phyloP scores from a whole-genome alignment of 2,888 invertebrate species.

The Platypus cylindrus region DNA sequence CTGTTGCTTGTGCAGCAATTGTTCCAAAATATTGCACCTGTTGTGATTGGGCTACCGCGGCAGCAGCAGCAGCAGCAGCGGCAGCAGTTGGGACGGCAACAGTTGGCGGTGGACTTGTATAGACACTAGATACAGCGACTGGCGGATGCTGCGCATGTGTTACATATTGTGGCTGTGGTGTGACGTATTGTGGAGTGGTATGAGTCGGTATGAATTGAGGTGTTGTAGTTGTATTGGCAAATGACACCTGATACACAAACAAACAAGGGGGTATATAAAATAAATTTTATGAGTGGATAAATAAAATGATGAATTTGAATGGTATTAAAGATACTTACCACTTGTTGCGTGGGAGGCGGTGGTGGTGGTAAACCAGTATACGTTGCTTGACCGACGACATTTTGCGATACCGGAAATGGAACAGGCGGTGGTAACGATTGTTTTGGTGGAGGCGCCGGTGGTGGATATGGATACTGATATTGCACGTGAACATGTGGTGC shows the following conservation, averaged over 20 bases:
- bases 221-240: constrained; percentile 10
- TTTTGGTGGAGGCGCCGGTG: constrained; percentile 14
- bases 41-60: constrained; percentile 15
- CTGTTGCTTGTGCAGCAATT: no score
- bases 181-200: constrained; percentile 12
- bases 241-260: constrained; percentile 11
- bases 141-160: constrained; percentile 16
- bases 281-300: background rate
- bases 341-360: constrained; percentile 8
- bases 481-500: constrained; percentile 29
- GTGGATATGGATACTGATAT: constrained; percentile 40
- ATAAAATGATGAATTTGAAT: background rate
- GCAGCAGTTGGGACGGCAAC: constrained; percentile 12
- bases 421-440: constrained; percentile 11
- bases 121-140: constrained; percentile 14
- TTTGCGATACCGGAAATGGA: no score
- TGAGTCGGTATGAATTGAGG: constrained; percentile 22
- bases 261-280: no score
- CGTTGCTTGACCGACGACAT: constrained; percentile 8
- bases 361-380: constrained; percentile 13
- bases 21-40: constrained; percentile 22
- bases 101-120: constrained; percentile 15
- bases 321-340: constrained; percentile 5
- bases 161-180: constrained; percentile 17
- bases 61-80: constrained; percentile 11